Conservation (phyloP, 2,888 invertebrate species). For the Odontothrips loti region DNA sequence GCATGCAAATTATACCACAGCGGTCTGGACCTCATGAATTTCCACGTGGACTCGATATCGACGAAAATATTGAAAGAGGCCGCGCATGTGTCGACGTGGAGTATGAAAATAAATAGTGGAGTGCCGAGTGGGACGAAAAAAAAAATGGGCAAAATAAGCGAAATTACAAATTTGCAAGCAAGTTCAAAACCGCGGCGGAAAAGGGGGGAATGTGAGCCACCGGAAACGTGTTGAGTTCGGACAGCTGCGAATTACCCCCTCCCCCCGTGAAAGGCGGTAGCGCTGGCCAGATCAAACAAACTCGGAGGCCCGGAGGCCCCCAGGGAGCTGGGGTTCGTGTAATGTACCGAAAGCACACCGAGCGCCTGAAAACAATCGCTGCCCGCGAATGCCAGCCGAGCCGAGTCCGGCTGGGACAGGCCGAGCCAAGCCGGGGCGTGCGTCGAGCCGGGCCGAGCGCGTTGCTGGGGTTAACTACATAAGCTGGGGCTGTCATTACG, state of each 20-base stretch:
- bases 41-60: too few relatives aligned
- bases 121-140: too few relatives aligned
- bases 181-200: neutral
- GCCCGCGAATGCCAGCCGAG: neutral
- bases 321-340: neutral
- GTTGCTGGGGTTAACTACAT: slow-evolving; percentile 3
- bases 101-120: too few relatives aligned
- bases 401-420: neutral
- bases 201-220: neutral
- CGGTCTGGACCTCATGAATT: too few relatives aligned
- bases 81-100: too few relatives aligned
- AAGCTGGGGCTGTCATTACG: slow-evolving; percentile 8
- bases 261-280: neutral
- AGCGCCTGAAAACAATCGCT: neutral
- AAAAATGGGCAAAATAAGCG: too few relatives aligned
- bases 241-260: neutral
- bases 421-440: neutral
- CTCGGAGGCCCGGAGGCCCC: neutral
- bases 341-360: neutral
- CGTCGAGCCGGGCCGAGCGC: neutral
- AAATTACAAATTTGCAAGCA: too few relatives aligned
- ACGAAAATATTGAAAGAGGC: too few relatives aligned
- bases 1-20: too few relatives aligned
- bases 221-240: neutral
- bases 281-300: slow-evolving; percentile 2